phyloP scores from a whole-genome alignment of 1,140 invertebrate species.

The Microplitis demolitor region DNA sequence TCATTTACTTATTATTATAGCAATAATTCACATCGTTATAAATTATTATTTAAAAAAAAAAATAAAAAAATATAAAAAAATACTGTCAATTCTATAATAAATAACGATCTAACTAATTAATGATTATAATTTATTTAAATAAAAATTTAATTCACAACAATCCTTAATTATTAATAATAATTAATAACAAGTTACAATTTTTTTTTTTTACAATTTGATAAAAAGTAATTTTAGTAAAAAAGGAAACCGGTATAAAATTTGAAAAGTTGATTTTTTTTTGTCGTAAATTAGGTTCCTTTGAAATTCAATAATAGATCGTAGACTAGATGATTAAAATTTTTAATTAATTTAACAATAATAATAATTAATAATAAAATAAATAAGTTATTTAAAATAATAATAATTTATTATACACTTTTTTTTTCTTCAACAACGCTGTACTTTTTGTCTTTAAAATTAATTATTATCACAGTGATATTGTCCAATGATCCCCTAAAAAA shows the following conservation, averaged over 20 bases:
- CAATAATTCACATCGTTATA: background rate
- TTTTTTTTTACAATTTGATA: no score
- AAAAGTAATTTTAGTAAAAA: no score
- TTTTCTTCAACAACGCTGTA: conserved; percentile 38
- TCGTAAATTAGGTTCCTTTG: background rate
- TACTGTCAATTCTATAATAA: background rate
- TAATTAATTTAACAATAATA: background rate
- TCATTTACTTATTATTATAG: conserved; percentile 15
- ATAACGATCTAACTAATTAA: background rate
- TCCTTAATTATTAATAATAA: conserved; percentile 1
- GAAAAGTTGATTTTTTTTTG: no score
- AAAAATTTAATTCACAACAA: background rate
- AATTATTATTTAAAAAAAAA: background rate
- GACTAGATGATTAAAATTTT: background rate
- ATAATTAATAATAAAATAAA: background rate
- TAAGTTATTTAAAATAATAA: background rate
- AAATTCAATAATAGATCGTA: background rate
- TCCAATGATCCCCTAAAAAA: conserved; percentile 80
- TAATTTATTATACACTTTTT: conserved; percentile 11
- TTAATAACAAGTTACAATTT: background rate
- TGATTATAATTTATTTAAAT: background rate
- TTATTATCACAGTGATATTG: conserved; percentile 93
- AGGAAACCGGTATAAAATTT: no score
- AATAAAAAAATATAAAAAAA: background rate
- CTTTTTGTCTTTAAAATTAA: conserved; percentile 77